Base-by-base conservation (phyloP, 1,140 invertebrate species). In the Halictus rubicundus region DNA sequence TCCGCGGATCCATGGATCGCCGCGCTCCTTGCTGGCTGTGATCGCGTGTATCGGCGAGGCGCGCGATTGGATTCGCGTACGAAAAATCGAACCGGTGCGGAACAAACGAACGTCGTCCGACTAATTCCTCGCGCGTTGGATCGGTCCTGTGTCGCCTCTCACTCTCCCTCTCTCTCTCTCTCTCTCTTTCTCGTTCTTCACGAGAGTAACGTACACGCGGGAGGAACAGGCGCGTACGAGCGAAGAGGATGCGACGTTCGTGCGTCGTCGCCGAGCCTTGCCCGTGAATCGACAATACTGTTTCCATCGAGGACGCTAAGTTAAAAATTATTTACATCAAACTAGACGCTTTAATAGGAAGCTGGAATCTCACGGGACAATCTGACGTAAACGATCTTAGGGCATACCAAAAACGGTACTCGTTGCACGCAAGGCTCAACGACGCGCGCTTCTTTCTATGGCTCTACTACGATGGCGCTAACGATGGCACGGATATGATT, bases 401-500 rank as follows among this genome's bases (percentile, higher is more conserved):
- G 42, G 49, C 49, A 52, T 52, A 21, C 19, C 49, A 7, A 52
- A 21, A 52, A 52, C 49, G 49, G 19, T 12, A 46, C 10, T 46
- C 16, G 4, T 52, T 16, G 49, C 16, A 52, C 49, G 49, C 49
- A 52, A 21, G 49, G 19, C 5, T 52, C 14, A 16, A 19, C 49
- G 49, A 21, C 19, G 49, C 19, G 19, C 16, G 49, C 16, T 16
- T 0, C 1, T 16, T 46, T 46, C 42, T 14, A 12, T 14, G 21
- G 12, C 16, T 68, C 16, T 69, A 21, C 66, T 54, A 52, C 32
- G 42, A 71, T 65, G 68, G 63, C 54, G 57, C 32, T 79, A 73
- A 65, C 77, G 37, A 73, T 65, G 77, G 77, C 77, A 79, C 77
- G 46, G 32, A 73, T 66, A 59, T 57, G 42, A 59, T 78, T 70